These are phyloP conservation scores for Semotilus atromaculatus DNA, from an alignment of 2,797 vertebrate genomes.

Conservation along the genomic window DNA sequence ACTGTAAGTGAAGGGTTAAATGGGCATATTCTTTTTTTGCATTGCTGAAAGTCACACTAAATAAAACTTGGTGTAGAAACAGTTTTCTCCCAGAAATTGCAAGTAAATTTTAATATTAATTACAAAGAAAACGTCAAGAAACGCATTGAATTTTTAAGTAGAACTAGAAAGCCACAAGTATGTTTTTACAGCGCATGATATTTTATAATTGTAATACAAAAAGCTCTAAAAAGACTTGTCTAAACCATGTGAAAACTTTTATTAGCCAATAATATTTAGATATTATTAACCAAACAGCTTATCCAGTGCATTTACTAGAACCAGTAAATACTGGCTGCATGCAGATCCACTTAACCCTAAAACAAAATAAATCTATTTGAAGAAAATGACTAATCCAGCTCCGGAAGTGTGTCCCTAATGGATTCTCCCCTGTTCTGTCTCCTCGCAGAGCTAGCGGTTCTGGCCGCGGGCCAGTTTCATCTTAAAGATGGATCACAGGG, in stretches of 20 bases:
- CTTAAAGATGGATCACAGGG: constrained; percentile 46
- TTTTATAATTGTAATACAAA: background rate
- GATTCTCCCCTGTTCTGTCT: constrained; percentile 28
- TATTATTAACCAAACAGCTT: background rate
- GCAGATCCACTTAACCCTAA: constrained; percentile 12
- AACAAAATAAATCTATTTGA: constrained; percentile 26
- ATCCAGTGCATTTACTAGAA: background rate
- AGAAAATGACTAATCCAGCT: constrained; percentile 17
- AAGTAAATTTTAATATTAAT: background rate
- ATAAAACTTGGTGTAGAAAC: background rate
- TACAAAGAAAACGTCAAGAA: background rate
- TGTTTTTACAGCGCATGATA: background rate
- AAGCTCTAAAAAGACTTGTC: background rate
- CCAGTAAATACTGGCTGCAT: background rate
- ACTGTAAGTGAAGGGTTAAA: background rate
- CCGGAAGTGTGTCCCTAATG: constrained; percentile 38
- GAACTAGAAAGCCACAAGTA: no score
- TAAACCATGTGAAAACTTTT: background rate
- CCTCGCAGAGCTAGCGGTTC: constrained; percentile 14
- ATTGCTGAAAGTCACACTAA: background rate
- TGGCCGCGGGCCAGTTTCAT: constrained; percentile 47
- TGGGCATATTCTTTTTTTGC: background rate
- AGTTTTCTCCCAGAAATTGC: background rate
- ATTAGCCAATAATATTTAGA: no score
- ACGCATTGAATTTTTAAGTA: background rate